Evolutionary conservation across 2,888 invertebrate species (phyloP).

Genomic region (Micoletzkya japonica): DNA sequence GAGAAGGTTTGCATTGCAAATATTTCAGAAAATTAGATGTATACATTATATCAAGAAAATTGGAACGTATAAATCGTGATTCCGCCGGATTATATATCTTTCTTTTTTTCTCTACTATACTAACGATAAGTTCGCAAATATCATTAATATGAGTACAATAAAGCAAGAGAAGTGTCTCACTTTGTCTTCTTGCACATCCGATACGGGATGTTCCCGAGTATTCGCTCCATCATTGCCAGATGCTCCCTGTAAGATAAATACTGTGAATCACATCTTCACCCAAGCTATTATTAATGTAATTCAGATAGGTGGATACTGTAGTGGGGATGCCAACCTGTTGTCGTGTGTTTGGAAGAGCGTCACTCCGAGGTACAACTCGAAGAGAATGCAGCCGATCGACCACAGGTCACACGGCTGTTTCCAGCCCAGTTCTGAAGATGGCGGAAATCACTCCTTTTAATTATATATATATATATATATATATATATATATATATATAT

Average conservation of each 20-base stretch:
- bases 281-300: neutral
- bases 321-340: constrained; percentile 73
- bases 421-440: constrained; percentile 96
- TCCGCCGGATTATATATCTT: no score
- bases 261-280: neutral
- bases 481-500: no score
- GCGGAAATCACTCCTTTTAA: no score
- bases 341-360: constrained; percentile 87
- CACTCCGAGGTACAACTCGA: constrained; percentile 95
- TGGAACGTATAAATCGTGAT: no score
- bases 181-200: constrained; percentile 72
- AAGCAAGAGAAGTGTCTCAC: constrained; percentile 68
- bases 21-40: no score
- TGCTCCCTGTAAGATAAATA: constrained; percentile 73
- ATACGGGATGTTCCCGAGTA: constrained; percentile 91
- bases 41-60: no score
- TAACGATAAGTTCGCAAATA: neutral
- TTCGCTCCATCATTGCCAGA: constrained; percentile 99
- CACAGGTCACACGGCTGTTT: constrained; percentile 98
- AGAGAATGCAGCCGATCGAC: constrained; percentile 99
- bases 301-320: neutral
- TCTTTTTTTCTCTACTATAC: no score
- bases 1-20: constrained; percentile 28
- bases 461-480: no score
- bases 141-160: neutral